phyloP scores from a whole-genome alignment of 2,113 vertebrate genomes.

The Protomyctophum bolini region DNA sequence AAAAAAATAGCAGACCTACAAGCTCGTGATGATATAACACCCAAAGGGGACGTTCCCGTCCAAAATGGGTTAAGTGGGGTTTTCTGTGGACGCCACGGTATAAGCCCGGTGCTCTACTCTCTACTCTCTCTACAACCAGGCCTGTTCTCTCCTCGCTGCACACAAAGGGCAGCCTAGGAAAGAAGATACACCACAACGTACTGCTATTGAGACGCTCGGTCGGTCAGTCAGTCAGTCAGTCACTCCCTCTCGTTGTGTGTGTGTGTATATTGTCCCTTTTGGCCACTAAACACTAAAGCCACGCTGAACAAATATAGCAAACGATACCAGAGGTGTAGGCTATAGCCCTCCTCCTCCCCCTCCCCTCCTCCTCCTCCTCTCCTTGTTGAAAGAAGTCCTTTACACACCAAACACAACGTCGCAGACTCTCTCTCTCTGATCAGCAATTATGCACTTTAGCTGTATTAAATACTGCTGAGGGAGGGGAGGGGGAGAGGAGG shows the following conservation, averaged over 20 bases:
- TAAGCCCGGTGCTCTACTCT: constrained; percentile 30
- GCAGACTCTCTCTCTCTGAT: constrained; percentile 72
- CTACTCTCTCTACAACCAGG: constrained; percentile 38
- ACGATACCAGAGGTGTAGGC: constrained; percentile 69
- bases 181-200: constrained; percentile 61
- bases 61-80: constrained; percentile 52
- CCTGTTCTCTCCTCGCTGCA: constrained; percentile 31
- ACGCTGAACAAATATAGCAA: constrained; percentile 64
- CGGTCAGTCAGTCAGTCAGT: constrained; percentile 18
- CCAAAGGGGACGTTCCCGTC: too few species aligned
- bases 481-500: constrained; percentile 23
- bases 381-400: constrained; percentile 68
- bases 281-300: constrained; percentile 45
- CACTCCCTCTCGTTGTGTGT: constrained; percentile 49
- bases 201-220: constrained; percentile 45
- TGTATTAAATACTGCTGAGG: constrained; percentile 67
- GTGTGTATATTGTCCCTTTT: constrained; percentile 22
- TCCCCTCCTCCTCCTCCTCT: constrained; percentile 33
- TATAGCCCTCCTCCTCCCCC: constrained; percentile 34
- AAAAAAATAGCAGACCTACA: too few species aligned
- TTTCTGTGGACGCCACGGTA: constrained; percentile 51
- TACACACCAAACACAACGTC: constrained; percentile 68
- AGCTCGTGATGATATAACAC: too few species aligned
- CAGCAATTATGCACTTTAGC: constrained; percentile 81
- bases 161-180: constrained; percentile 59